These are phyloP conservation scores for Nothoprocta perdicaria DNA, from an alignment of 2,113 vertebrate genomes.

Conservation along the genomic window DNA sequence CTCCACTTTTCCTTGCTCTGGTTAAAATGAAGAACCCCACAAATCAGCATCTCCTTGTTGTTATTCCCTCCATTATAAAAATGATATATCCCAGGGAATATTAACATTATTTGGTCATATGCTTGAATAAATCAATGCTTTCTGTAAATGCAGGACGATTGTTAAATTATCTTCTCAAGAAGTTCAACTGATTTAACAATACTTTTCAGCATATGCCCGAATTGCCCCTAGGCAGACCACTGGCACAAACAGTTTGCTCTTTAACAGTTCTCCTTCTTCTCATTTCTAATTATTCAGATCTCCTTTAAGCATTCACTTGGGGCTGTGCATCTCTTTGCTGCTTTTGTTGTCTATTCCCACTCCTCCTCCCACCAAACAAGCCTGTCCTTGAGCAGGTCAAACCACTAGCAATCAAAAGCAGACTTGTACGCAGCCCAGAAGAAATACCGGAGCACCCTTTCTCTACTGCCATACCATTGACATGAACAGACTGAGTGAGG, in stretches of 20 bases:
- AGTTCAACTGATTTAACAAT: not conserved
- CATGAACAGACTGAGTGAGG: not conserved
- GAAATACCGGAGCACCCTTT: not conserved
- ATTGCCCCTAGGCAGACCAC: slow-evolving; percentile 54
- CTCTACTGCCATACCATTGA: slow-evolving; percentile 1
- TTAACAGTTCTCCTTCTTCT: slow-evolving; percentile 45
- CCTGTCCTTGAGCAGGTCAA: slow-evolving; percentile 58
- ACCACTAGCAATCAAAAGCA: slow-evolving; percentile 43
- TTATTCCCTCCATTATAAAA: not conserved
- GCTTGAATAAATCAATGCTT: slow-evolving; percentile 16
- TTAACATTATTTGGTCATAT: not conserved
- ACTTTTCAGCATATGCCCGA: not conserved
- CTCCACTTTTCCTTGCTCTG: not conserved
- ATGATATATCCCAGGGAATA: not conserved
- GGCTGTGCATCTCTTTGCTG: not conserved
- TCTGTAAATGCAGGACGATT: not conserved
- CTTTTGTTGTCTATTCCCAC: not conserved
- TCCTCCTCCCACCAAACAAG: not conserved
- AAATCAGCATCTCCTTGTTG: not conserved
- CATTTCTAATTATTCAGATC: slow-evolving; percentile 60
- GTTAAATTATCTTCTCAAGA: not conserved
- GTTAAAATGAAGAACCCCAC: not conserved
- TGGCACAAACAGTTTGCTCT: slow-evolving; percentile 62
- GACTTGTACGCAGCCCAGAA: slow-evolving; percentile 15
- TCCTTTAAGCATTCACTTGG: slow-evolving; percentile 28